A percentile compares a stretch with the other conserved stretches of the same genome.
Conservation (phyloP, 2,888 invertebrate genomes). For the Ichneumoninae sp. region DNA sequence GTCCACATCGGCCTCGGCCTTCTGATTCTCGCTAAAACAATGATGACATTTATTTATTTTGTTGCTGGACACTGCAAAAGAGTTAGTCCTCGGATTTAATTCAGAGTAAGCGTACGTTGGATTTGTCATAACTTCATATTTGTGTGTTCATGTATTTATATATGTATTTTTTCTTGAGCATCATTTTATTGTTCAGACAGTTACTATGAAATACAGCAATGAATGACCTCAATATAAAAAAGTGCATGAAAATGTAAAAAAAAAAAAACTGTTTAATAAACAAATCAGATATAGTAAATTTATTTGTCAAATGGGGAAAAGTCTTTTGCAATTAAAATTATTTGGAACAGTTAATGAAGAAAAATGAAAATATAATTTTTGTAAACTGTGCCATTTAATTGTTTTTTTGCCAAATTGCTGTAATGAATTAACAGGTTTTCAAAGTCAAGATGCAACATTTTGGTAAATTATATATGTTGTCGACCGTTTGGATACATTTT, state of each 20-base stretch:
- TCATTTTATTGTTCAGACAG: background rate
- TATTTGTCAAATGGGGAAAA: background rate
- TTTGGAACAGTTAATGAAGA: no score
- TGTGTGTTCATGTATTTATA: slow-evolving; percentile 46
- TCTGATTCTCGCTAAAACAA: slow-evolving; percentile 73
- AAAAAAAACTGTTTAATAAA: background rate
- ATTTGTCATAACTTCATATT: background rate
- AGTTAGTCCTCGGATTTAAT: background rate
- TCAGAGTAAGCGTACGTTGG: background rate
- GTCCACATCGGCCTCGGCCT: slow-evolving; percentile 83
- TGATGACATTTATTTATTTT: slow-evolving; percentile 56
- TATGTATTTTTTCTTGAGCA: background rate
- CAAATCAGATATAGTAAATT: background rate
- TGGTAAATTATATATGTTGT: no score
- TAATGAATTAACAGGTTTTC: background rate
- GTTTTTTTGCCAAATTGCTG: background rate
- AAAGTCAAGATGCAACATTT: background rate
- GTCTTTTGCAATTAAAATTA: no score
- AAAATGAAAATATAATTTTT: no score
- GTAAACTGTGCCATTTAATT: no score
- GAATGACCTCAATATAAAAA: background rate
- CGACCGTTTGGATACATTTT: no score
- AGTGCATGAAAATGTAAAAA: background rate
- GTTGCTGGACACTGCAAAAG: slow-evolving; percentile 51
- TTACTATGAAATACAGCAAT: no score